Conservation (phyloP, 2,797 vertebrate genomes). For the Pseudochaenichthys georgianus region DNA sequence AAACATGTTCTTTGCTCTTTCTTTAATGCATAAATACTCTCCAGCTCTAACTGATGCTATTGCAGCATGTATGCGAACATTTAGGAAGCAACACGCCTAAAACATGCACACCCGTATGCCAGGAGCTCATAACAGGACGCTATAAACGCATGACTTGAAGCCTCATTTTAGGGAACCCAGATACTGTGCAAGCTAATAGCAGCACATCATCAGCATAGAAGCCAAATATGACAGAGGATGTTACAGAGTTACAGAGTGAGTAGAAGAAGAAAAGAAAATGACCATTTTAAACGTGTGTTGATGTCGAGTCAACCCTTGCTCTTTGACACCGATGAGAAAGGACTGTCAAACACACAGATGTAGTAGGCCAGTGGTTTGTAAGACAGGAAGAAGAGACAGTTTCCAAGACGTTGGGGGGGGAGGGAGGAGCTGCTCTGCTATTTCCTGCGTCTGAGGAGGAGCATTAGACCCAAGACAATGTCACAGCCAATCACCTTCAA, state of each 20-base stretch:
- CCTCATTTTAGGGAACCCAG: too few relatives aligned
- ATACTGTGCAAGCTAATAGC: background rate
- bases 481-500: constrained; percentile 80
- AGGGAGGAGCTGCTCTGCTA: constrained; percentile 39
- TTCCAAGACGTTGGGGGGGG: constrained; percentile 35
- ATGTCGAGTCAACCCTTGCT: constrained; percentile 5
- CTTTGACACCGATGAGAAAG: background rate
- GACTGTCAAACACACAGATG: constrained; percentile 12
- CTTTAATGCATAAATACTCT: too few relatives aligned
- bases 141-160: too few relatives aligned
- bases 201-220: constrained; percentile 12
- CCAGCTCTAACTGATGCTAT: too few relatives aligned
- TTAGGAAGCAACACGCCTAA: too few relatives aligned
- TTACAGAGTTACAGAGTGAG: background rate
- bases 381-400: constrained; percentile 58
- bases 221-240: background rate
- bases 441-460: constrained; percentile 72
- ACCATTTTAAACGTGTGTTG: constrained; percentile 5
- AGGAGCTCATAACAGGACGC: too few relatives aligned
- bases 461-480: constrained; percentile 76
- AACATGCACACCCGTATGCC: too few relatives aligned
- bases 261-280: constrained; percentile 10
- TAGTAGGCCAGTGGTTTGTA: constrained; percentile 11
- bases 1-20: too few relatives aligned
- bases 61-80: too few relatives aligned